Conservation (phyloP, 1,140 invertebrate genomes). For the Drosophila kurseongensis region DNA sequence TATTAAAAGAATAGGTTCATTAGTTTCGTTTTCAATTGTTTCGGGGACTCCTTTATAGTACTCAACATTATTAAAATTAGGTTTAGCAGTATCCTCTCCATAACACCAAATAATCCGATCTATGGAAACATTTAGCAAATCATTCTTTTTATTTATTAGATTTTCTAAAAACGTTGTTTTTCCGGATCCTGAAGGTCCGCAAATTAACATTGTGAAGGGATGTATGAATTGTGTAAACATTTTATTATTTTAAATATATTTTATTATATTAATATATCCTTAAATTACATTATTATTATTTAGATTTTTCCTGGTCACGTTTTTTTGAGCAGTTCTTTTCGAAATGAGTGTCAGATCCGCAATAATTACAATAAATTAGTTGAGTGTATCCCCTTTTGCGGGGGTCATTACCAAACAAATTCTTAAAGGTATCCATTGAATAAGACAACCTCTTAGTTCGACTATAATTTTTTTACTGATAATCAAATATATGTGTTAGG, state of each 20-base stretch:
- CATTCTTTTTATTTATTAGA: background rate
- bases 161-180: conserved; percentile 4
- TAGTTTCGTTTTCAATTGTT: no score
- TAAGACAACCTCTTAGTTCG: no score
- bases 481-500: background rate
- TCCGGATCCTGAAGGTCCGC: background rate
- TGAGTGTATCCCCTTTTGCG: background rate
- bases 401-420: background rate
- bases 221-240: conserved; percentile 2
- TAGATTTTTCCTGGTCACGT: background rate
- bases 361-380: conserved; percentile 2
- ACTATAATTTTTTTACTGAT: background rate
- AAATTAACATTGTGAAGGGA: no score
- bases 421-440: background rate
- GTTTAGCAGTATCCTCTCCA: background rate
- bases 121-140: background rate
- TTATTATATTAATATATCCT: background rate
- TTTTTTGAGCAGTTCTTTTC: conserved; percentile 5
- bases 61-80: no score
- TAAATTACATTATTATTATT: background rate
- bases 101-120: conserved; percentile 7
- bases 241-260: background rate
- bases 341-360: conserved; percentile 2
- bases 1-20: no score
- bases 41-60: no score